Percentiles rank a stretch among this genome's conserved stretches.
Conservation (phyloP, 2,888 invertebrate genomes). For the Aporophyla lueneburgensis region DNA sequence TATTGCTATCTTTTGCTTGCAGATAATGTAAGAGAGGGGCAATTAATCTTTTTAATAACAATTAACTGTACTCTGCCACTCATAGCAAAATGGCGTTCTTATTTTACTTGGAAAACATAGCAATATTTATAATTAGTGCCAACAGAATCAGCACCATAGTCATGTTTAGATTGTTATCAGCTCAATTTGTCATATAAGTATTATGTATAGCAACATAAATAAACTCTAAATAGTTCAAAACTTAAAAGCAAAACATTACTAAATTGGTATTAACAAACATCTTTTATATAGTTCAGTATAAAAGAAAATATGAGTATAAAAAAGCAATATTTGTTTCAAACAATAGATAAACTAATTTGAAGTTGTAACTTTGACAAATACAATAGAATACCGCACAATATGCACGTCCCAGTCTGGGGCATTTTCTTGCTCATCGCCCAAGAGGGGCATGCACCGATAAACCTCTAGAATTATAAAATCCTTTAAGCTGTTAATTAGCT, state of each 20-base stretch:
- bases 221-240: conserved; percentile 32
- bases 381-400: conserved; percentile 79
- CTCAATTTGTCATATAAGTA: conserved; percentile 33
- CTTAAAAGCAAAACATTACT: conserved; percentile 16
- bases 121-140: not conserved
- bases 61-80: not conserved
- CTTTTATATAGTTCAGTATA: conserved; percentile 7
- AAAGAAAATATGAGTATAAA: conserved; percentile 1
- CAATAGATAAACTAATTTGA: not conserved
- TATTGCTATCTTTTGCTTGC: not conserved
- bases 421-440: conserved; percentile 80
- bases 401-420: conserved; percentile 84
- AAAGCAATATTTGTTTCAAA: conserved; percentile 12
- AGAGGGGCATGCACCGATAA: conserved; percentile 85
- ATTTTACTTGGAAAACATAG: conserved; percentile 13
- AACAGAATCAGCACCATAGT: not conserved
- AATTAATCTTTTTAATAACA: not conserved
- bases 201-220: conserved; percentile 21
- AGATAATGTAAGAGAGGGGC: not conserved
- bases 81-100: not conserved
- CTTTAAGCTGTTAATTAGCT: conserved; percentile 64
- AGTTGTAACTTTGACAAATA: conserved; percentile 69
- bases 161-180: conserved; percentile 4
- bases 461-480: conserved; percentile 79
- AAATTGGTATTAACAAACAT: conserved; percentile 1